phyloP scores from a whole-genome alignment of 2,888 invertebrate genomes.

The Himalopsyche tibetana region DNA sequence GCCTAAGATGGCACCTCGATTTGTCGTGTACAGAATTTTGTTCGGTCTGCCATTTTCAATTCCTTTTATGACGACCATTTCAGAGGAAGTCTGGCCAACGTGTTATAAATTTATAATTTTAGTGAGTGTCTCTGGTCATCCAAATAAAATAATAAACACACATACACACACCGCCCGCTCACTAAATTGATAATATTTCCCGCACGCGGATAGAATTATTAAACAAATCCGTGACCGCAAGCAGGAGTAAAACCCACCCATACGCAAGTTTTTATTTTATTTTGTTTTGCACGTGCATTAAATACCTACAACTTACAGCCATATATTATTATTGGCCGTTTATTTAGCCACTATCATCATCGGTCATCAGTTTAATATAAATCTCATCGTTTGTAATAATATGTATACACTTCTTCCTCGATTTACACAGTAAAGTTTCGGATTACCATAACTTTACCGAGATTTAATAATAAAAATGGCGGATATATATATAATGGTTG shows the following conservation, averaged over 20 bases:
- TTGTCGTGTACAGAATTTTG: conserved; percentile 4
- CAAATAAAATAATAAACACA: conserved; percentile 50
- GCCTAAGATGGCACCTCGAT: conserved; percentile 7
- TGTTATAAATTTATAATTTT: conserved; percentile 54
- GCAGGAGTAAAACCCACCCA: conserved; percentile 41
- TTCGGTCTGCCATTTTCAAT: conserved; percentile 49
- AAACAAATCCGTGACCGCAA: conserved; percentile 53
- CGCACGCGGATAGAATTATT: conserved; percentile 49
- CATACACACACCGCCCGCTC: background rate
- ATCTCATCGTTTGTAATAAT: no score
- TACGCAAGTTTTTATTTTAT: conserved; percentile 7
- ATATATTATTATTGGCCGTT: no score
- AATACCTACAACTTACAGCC: background rate
- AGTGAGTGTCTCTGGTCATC: conserved; percentile 43
- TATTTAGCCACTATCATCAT: no score
- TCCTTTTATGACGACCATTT: conserved; percentile 61
- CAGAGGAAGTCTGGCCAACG: conserved; percentile 60
- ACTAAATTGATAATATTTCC: conserved; percentile 57
- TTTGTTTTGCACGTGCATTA: conserved; percentile 43
- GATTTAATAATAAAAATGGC: no score
- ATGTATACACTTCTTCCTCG: no score
- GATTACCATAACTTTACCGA: no score
- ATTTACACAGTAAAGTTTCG: no score
- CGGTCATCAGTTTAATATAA: no score
- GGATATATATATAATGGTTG: no score